These are phyloP conservation scores for Scyliorhinus canicula DNA, from an alignment of 2,797 vertebrate genomes.

Conservation along the genomic window DNA sequence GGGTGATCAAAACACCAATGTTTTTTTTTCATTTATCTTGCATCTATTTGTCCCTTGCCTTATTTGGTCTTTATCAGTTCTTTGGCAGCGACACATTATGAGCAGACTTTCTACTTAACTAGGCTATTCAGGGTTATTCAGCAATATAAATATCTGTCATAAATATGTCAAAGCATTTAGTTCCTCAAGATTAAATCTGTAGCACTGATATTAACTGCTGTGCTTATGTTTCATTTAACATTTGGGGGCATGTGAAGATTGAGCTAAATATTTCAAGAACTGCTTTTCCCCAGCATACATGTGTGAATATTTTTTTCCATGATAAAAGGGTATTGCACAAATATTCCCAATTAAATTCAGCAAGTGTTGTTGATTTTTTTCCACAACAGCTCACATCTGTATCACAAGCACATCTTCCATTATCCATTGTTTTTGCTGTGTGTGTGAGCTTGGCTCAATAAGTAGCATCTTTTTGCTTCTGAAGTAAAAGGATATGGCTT, in stretches of 20 bases:
- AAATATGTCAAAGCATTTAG: not conserved
- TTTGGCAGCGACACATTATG: not conserved
- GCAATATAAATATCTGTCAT: constrained; percentile 32
- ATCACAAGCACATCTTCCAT: not conserved
- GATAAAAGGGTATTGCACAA: not conserved
- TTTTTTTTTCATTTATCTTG: not conserved
- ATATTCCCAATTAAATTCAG: not conserved
- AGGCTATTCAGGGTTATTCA: not conserved
- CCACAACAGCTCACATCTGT: not conserved
- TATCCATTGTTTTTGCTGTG: not conserved
- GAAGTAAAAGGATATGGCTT: not conserved
- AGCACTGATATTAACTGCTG: not conserved
- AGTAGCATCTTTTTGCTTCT: not conserved
- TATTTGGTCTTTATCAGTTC: not conserved
- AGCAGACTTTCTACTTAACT: not conserved
- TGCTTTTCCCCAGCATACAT: not conserved
- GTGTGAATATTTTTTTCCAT: not conserved
- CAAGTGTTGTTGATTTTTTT: not conserved
- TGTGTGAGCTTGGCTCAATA: not conserved
- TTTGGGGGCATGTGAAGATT: constrained; percentile 10
- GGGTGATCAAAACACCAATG: not conserved
- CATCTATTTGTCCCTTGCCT: not conserved
- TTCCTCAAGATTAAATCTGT: not conserved
- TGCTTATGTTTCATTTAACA: not conserved
- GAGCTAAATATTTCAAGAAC: not conserved